Evolutionary conservation across 2,888 invertebrate species (phyloP).

Genomic region (Plutella xylostella): DNA sequence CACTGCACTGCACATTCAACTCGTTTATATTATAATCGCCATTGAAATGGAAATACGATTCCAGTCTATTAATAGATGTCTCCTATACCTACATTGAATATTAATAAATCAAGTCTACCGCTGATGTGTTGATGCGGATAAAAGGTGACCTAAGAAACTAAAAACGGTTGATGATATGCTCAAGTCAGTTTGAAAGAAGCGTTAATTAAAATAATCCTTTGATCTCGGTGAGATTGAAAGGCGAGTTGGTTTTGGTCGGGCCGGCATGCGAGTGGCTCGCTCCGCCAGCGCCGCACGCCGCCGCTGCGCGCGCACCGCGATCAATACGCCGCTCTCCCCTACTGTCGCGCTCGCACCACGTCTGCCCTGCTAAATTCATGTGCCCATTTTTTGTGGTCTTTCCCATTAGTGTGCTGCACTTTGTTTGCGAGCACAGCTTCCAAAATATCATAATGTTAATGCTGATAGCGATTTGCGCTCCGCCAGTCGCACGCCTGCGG

Average conservation of each 20-base stretch:
- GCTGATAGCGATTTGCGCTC: background rate
- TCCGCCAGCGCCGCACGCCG: conserved; percentile 34
- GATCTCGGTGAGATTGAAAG: background rate
- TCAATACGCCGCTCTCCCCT: conserved; percentile 48
- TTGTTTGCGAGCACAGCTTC: background rate
- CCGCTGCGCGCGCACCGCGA: conserved; percentile 64
- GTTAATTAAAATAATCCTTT: background rate
- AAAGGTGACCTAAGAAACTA: too few species aligned
- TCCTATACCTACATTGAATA: too few species aligned
- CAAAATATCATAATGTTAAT: background rate
- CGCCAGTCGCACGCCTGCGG: too few species aligned
- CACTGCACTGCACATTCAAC: too few species aligned
- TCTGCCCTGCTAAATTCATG: conserved; percentile 49
- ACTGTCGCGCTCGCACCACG: conserved; percentile 55
- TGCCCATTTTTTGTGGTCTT: conserved; percentile 37
- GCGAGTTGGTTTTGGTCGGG: background rate
- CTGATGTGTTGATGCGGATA: too few species aligned
- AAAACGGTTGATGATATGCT: too few species aligned
- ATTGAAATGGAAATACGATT: background rate
- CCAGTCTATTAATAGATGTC: background rate
- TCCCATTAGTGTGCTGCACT: conserved; percentile 7
- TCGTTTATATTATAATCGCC: too few species aligned
- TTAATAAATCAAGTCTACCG: too few species aligned
- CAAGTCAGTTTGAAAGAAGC: background rate
- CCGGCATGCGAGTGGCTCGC: conserved; percentile 4